Evolutionary conservation across 1,140 invertebrate species (phyloP).

Genomic region (Drosophila lowei): DNA sequence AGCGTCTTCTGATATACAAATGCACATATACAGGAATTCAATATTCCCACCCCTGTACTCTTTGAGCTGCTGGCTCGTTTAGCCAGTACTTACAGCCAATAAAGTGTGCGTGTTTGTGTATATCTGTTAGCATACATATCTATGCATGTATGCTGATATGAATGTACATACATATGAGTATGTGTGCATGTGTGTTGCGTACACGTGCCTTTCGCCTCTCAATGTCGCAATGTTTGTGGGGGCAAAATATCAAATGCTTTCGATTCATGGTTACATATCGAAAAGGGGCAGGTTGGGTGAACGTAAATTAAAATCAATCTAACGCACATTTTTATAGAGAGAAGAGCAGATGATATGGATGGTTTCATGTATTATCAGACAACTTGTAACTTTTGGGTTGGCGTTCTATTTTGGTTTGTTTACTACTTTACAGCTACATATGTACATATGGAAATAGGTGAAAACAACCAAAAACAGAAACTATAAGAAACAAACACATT

Average conservation of each 20-base stretch:
- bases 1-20: no score
- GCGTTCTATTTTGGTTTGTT: constrained; percentile 33
- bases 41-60: no score
- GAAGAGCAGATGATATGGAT: background rate
- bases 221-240: constrained; percentile 40
- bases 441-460: background rate
- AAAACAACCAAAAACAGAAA: background rate
- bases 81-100: background rate
- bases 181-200: constrained; percentile 11
- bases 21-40: no score
- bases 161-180: constrained; percentile 15
- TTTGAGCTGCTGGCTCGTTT: no score
- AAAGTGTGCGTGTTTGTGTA: background rate
- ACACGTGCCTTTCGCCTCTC: constrained; percentile 37
- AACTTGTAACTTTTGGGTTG: constrained; percentile 1
- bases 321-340: constrained; percentile 9
- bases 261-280: constrained; percentile 26
- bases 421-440: constrained; percentile 7
- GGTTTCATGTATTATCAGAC: constrained; percentile 9
- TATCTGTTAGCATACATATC: no score
- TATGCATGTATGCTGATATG: constrained; percentile 4
- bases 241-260: constrained; percentile 20
- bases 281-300: constrained; percentile 6
- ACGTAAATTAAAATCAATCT: constrained; percentile 26
- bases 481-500: background rate